Evolutionary conservation across 23 tunicate species (phyloP), one percentile per base, ranked within the genome.

Genomic region (Botrylloides violaceus): DNA sequence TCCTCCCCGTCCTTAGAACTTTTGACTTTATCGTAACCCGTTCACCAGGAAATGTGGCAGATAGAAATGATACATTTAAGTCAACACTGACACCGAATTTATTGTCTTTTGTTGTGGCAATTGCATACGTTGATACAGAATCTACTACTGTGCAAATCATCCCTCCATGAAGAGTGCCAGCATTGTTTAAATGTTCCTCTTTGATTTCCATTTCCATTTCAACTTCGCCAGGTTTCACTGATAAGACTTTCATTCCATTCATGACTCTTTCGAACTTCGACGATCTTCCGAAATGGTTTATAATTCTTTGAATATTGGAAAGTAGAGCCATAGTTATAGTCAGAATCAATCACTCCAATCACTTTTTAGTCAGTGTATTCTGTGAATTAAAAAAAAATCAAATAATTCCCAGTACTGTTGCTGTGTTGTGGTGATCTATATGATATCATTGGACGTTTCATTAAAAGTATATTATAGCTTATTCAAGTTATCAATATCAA

Each of bases 101-200:
- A 34, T 73, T 66, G 19, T 90, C 78, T 50, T 78, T 65, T 1
- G 64, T 53, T 1, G 96, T 64, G 3, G 63, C 79, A 25, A 90
- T 49, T 23, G 90, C 82, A 36, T 32, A 65, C 31, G 91, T 70
- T 20, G 97, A 84, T 27, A 90, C 70, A 68, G 32, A 20, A 61
- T 90, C 97, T 0, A 83, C 85, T 26, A 90, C 25, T 0, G 97
- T 73, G 18, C 92, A 88, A 66, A 87, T 83, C 18, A 61, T 56
- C 2, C 97, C 97, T 24, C 97, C 97, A 79, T 90, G 97, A 28
- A 90, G 34, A 61, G 59, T 72, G n/a, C 83, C 88, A 34, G 34
- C 38, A 58, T 58, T 37, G 63, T 90, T 90, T 28, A 79, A 47
- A 68, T 83, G 90, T 58, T 83, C 90, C 29, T 78, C 74, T 38